phyloP scores from a whole-genome alignment of 2,113 vertebrate genomes.

The Neodon shergylaensis region DNA sequence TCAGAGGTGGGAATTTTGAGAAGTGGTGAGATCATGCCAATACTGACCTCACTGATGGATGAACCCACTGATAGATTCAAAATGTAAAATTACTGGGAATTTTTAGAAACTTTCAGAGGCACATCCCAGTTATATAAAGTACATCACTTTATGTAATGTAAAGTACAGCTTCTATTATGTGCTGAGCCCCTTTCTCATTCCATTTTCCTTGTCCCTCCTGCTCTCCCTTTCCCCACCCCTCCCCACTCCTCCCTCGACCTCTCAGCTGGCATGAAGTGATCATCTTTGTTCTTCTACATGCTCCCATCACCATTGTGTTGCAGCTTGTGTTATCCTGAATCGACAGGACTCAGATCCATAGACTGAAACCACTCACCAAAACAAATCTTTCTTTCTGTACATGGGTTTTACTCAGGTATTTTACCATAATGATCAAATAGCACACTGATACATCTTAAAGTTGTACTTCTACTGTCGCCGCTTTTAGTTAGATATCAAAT shows the following conservation, averaged over 20 bases:
- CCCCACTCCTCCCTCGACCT: accelerated
- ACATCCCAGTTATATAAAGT: background rate
- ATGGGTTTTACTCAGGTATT: background rate
- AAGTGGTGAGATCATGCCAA: background rate
- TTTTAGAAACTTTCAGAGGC: background rate
- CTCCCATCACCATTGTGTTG: no score
- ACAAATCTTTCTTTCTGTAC: background rate
- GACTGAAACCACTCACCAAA: background rate
- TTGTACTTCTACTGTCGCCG: background rate
- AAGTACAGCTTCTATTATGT: background rate
- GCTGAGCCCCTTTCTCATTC: background rate
- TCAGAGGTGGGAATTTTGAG: background rate
- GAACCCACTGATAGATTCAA: background rate
- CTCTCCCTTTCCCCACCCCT: no score
- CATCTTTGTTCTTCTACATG: background rate
- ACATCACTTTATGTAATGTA: no score
- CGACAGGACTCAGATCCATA: background rate
- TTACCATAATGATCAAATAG: background rate
- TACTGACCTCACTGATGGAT: background rate
- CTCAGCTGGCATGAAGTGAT: background rate
- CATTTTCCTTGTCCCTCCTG: background rate
- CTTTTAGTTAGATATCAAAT: background rate
- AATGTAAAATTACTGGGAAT: background rate
- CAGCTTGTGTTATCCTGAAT: background rate
- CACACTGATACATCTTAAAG: background rate